Base-by-base conservation (phyloP, 2,797 vertebrate genomes). In the Platyrinchus mystaceus region DNA sequence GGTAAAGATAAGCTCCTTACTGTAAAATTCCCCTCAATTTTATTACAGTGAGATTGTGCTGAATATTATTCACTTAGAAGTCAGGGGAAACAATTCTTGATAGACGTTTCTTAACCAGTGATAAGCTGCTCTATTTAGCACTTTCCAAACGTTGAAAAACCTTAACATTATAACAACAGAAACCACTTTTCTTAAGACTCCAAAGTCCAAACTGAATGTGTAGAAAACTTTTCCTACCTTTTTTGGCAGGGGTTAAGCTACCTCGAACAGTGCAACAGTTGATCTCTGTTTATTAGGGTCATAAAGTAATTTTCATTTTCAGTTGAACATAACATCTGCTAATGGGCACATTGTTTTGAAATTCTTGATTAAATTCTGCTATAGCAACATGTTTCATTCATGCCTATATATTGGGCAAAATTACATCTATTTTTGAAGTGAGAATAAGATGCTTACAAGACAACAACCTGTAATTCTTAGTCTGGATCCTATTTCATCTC, bases 281-380 rank as follows among this genome's bases (percentile, higher is more conserved):
- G 0, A 62, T 75, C 62, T 90, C 87, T 80, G 39, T 87, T 95
- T 93, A 90, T 88, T 82, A 52, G 77, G 63, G 59, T 81, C 89
- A 93, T 93, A 91, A 97, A 95, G 69, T 94, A 89, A 95, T 95
- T 92, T 93, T 94, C 62, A 58, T 94, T 79, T 96, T 94, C 74
- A 74, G 90, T 93, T 94, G 90, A 96, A 83, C 4, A 6, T 47
- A 91, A 62, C 20, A 47, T 87, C 56, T 79, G 93, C 91, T 94
- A 95, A 91, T 70, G 58, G 37, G 41, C 13, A 78, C 47, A 24
- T 79, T 93, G 69, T 91, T 97, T 95, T 75, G 52, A 69, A 95
- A 94, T 80, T 80, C 62, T 87, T 84, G 63, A 83, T 93, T 91
- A 60, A 86, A 79, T 78, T 92, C 37, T 85, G 84, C 84, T 88